These are phyloP conservation scores for Rhopalosiphum maidis DNA, from an alignment of 1,140 invertebrate species.

Conservation along the genomic window DNA sequence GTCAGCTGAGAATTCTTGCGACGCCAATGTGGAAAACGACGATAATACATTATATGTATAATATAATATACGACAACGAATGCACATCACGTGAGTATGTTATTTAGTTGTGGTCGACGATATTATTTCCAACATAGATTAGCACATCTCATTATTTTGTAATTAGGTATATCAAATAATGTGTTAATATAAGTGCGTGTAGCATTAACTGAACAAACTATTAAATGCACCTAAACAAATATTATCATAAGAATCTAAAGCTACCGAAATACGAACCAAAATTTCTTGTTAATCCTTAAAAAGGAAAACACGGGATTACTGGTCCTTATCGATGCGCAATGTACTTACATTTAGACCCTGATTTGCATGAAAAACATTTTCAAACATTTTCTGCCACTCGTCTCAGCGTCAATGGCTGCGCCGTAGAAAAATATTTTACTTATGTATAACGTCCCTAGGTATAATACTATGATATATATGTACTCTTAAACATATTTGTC, in stretches of 20 bases:
- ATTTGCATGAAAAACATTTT: conserved; percentile 46
- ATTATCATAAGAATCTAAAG: neutral
- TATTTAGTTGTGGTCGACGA: neutral
- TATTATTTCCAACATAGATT: neutral
- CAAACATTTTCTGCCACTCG: neutral
- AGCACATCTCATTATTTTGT: neutral
- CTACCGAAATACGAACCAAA: neutral
- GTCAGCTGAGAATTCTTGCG: neutral
- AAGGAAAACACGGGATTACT: conserved; percentile 11
- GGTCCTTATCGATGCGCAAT: neutral
- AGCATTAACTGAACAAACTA: neutral
- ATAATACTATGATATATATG: neutral
- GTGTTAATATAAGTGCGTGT: neutral
- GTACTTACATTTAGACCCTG: neutral
- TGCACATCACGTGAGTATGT: neutral
- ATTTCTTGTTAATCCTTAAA: conserved; percentile 14
- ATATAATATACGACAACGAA: neutral
- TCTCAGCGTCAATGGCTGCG: neutral
- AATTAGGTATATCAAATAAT: neutral
- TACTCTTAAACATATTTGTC: neutral
- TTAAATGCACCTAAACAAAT: conserved; percentile 22
- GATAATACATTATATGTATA: too few species aligned
- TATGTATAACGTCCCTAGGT: neutral
- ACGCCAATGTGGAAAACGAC: neutral
- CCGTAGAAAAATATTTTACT: neutral